Base-by-base conservation (phyloP, 2,888 invertebrate species). In the Mechanitis messenoides region DNA sequence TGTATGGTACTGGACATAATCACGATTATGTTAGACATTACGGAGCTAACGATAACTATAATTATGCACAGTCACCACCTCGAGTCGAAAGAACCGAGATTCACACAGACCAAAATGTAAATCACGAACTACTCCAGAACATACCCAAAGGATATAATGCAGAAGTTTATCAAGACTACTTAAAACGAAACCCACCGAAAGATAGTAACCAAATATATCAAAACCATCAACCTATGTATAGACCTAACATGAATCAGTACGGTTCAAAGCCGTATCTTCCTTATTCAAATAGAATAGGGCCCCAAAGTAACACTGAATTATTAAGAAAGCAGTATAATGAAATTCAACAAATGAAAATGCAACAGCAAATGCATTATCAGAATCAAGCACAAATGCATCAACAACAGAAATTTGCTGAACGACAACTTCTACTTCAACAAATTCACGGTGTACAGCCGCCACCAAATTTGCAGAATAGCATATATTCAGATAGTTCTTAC, bases 351-450 rank as follows among this genome's bases (percentile, higher is more conserved):
- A 92, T 92, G 84, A 92, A 93, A 77, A 76, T 93, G 69, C 92
- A 92, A 70, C 92, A 92, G 47, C 93, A 93, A 75, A 78, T 93
- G 73, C 92, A 91, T 69, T 92, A 92, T 67, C 93, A 93, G 69
- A 92, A 91, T 70, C 92, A 93, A 73, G 92, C 93, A 33, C 88
- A 91, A 70, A 91, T 92, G 82, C 91, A 92, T 68, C 93, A 93
- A 74, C 93, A 93, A 69, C 91, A 92, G 64, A 92, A 92, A 58
- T 93, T 93, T 76, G 93, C 93, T 54, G 88, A 93, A 74, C 81
- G 93, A 1, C 93, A 93, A 78, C 80, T 92, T 20, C 75, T 93
- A 62, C 90, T 92, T 67, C 92, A 93, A 67, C 93, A 93, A 67
- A 90, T 92, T 50, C 92, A 91, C 57, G 91, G 91, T n/a, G 84